These are phyloP conservation scores for Zoanthus sociatus DNA, from an alignment of 92 coral and sea anemone genomes.

Conservation along the genomic window DNA sequence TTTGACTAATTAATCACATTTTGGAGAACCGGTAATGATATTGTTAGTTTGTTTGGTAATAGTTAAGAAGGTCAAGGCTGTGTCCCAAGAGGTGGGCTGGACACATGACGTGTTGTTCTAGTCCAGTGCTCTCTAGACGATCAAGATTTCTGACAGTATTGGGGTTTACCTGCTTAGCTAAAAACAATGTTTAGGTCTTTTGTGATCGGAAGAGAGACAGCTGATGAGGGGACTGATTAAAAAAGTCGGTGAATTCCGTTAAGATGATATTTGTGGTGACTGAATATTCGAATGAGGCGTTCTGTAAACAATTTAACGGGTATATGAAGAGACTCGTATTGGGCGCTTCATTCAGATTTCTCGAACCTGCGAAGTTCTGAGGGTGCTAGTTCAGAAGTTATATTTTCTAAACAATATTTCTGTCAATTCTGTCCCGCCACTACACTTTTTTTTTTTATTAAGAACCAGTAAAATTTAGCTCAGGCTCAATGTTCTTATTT, in stretches of 20 bases:
- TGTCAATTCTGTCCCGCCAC: neutral
- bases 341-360: conserved; percentile 11
- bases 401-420: conserved; percentile 20
- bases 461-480: too few species aligned
- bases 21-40: conserved; percentile 33
- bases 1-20: conserved; percentile 20
- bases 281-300: neutral
- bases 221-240: conserved; percentile 7
- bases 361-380: conserved; percentile 22
- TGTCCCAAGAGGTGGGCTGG: conserved; percentile 48
- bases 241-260: conserved; percentile 34
- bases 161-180: conserved; percentile 32
- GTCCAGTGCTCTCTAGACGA: conserved; percentile 55
- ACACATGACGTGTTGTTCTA: conserved; percentile 49
- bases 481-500: too few species aligned
- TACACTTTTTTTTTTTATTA: too few species aligned
- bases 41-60: conserved; percentile 41
- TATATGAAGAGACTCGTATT: neutral
- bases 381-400: neutral
- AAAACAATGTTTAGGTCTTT: conserved; percentile 44
- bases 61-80: conserved; percentile 41
- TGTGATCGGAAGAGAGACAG: conserved; percentile 32
- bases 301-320: neutral
- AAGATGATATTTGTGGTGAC: conserved; percentile 1
- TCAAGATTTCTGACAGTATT: conserved; percentile 46